Evolutionary conservation across 2,113 vertebrate species (phyloP), one percentile per base, ranked within the genome.

Genomic region (Notarius quadriscutis): DNA sequence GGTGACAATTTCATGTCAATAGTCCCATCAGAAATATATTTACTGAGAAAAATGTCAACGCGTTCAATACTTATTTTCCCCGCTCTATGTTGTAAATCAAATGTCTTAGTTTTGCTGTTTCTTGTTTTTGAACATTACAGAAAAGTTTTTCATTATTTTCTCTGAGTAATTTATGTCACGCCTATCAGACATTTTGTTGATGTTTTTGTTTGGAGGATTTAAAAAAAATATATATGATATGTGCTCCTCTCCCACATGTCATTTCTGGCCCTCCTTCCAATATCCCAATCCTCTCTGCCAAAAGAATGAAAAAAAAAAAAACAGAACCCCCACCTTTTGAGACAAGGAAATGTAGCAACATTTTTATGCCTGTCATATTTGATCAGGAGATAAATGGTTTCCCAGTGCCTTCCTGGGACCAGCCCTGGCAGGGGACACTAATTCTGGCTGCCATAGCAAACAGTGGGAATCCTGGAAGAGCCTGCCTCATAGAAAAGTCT

Each of bases 341-440:
- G 87, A 72, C 78, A 86, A 84, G 91, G 89, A 92, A 93, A 92
- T 91, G 72, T 89, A 89, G 88, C 86, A 91, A 90, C 51, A n/a
- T 93, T 93, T 93, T 94, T 94, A 93, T 93, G 94, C 91, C 90
- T 94, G 93, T 95, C 94, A 95, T 95, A 93, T 94, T 94, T 91
- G 90, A 95, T 95, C 93, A 93, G 89, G 89, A 92, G 87, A 86
- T 92, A 80, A 93, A 89, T 87, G 90, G 92, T 88, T 94, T 94
- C 92, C 91, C 92, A 94, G 92, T 91, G 89, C 88, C 86, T 69
- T 88, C 89, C 89, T 83, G 88, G 89, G 85, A 91, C 91, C 81
- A 89, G 87, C 48, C 84, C 86, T 94, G 94, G 94, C 93, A 89
- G 81, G 81, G 87, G 90, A 91, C 91, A 91, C 91, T 85, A 34